A percentile compares a stretch with the other conserved stretches of the same genome.
Evolutionary conservation across 2,888 invertebrate genomes (phyloP).

Genomic region (Automeris io): DNA sequence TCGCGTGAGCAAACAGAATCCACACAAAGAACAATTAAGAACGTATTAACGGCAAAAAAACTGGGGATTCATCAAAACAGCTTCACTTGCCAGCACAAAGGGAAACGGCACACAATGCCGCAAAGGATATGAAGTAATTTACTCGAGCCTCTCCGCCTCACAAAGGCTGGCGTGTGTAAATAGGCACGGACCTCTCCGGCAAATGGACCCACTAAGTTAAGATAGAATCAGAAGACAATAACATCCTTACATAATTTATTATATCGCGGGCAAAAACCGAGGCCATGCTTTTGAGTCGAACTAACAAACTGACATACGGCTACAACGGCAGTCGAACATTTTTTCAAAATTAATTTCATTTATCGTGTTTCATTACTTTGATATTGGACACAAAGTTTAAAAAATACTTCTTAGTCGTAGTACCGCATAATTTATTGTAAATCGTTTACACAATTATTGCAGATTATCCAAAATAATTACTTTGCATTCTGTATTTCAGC

Average conservation of each 20-base stretch:
- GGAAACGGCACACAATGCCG: constrained; percentile 7
- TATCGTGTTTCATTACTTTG: neutral
- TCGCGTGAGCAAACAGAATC: too few species aligned
- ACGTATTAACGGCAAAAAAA: neutral
- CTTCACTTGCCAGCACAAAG: constrained; percentile 2
- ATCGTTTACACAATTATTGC: too few species aligned
- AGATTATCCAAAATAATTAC: too few species aligned
- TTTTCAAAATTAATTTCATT: neutral
- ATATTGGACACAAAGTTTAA: too few species aligned
- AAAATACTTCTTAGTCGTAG: too few species aligned
- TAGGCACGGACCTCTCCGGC: constrained; percentile 30
- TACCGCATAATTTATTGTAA: too few species aligned
- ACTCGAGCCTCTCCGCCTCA: constrained; percentile 5
- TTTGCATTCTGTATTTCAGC: too few species aligned
- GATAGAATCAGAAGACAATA: constrained; percentile 65
- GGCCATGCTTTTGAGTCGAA: constrained; percentile 23
- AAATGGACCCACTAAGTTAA: constrained; percentile 45
- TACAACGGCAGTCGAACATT: neutral
- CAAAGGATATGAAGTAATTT: constrained; percentile 10
- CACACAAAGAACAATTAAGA: neutral
- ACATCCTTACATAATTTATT: constrained; percentile 63
- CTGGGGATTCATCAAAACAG: constrained; percentile 6
- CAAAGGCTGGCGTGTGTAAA: constrained; percentile 35
- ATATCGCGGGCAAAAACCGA: constrained; percentile 53
- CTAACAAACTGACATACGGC: constrained; percentile 7